These are phyloP conservation scores for Vimba vimba DNA, from an alignment of 2,113 vertebrate genomes.

Conservation along the genomic window DNA sequence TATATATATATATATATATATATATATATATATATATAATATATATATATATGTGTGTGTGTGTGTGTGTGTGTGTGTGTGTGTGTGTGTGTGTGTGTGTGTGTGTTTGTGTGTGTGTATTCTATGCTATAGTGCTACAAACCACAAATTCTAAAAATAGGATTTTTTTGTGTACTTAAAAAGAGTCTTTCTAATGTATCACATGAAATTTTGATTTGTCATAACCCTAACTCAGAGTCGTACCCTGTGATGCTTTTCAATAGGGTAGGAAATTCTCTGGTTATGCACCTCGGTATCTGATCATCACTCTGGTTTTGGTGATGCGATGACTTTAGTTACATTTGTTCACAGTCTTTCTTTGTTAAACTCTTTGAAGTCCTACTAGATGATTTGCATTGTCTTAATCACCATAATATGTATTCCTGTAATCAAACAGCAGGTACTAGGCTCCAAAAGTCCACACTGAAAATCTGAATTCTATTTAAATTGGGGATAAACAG, in stretches of 20 bases:
- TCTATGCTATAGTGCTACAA: too few species aligned
- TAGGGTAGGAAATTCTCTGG: conserved; percentile 43
- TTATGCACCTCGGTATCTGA: not conserved
- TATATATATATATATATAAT: too few species aligned
- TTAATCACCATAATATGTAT: not conserved
- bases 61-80: too few species aligned
- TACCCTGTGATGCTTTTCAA: conserved; percentile 21
- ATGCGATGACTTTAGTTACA: not conserved
- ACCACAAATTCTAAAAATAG: not conserved
- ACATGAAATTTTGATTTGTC: conserved; percentile 12
- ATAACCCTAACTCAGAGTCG: not conserved
- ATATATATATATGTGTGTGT: too few species aligned
- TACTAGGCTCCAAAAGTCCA: not conserved
- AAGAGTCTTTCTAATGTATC: not conserved
- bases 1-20: too few species aligned
- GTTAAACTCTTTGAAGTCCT: conserved; percentile 33
- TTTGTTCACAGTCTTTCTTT: not conserved
- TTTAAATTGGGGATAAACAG: not conserved
- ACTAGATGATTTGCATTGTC: not conserved
- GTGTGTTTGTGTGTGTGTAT: too few species aligned
- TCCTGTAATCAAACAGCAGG: conserved; percentile 20
- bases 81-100: too few species aligned
- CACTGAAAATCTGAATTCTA: not conserved
- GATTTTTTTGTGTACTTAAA: not conserved
- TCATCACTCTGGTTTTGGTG: not conserved